phyloP scores from a whole-genome alignment of 2,797 vertebrate genomes.

The Mormyrus hasselquistii region DNA sequence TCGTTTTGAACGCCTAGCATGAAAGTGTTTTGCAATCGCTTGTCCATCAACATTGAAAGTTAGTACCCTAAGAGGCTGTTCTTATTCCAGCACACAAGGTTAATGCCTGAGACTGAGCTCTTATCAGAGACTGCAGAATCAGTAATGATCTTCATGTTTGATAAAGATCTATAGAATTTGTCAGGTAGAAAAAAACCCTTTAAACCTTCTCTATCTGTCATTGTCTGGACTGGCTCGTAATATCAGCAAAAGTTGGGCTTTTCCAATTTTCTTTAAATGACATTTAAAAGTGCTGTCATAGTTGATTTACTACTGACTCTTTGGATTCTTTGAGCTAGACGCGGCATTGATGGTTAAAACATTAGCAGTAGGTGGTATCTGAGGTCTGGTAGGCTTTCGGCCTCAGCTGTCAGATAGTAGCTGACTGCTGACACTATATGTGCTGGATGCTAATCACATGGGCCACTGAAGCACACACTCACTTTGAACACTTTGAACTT shows the following conservation, averaged over 20 bases:
- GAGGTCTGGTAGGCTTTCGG: background rate
- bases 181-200: conserved; percentile 9
- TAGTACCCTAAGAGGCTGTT: background rate
- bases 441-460: background rate
- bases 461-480: background rate
- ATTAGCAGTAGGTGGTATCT: conserved; percentile 2
- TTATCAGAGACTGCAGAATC: conserved; percentile 20
- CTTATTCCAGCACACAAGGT: conserved; percentile 1
- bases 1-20: background rate
- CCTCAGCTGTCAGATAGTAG: background rate
- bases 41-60: conserved; percentile 7
- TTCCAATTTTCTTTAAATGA: conserved; percentile 20
- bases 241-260: background rate
- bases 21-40: background rate
- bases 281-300: conserved; percentile 3
- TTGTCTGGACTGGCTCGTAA: conserved; percentile 10
- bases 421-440: background rate
- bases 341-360: background rate
- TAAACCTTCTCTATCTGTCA: conserved; percentile 19
- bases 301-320: conserved; percentile 8
- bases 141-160: conserved; percentile 19
- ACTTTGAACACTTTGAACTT: background rate
- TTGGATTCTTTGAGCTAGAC: background rate
- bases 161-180: conserved; percentile 17
- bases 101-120: background rate